Base-by-base conservation (phyloP, 2,113 vertebrate genomes). In the Sporophila hypoxantha region DNA sequence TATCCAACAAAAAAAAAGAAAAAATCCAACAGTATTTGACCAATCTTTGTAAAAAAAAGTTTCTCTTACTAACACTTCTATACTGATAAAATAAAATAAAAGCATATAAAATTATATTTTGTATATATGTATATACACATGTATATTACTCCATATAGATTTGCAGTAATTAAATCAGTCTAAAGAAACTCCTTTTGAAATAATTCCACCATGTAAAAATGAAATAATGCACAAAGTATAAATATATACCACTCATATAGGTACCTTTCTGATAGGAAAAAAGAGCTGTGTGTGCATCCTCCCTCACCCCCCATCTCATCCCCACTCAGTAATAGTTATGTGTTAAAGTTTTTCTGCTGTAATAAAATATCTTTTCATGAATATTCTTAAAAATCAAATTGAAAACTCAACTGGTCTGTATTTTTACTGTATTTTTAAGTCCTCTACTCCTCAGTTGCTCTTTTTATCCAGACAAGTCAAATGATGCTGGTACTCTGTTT, bases 241-340 rank as follows among this genome's bases (percentile, higher is more conserved):
- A 90, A 91, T 80, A 93, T 44, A 74, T 70, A 70, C 17, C 49
- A 59, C 22, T 55, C 68, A 57, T 36, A 77, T 47, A 37, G 16
- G 6, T 61, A 61, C 53, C 4, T 67, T 85, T 85, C 44, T 56
- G 23, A 49, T 67, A n/a, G 42, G 17, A n/a, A 73, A 65, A 82
- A 78, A 47, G 13, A 18, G 6, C 15, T 79, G 8, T 6, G 14
- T 42, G 32, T 67, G 22, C 26, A 21, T 27, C n/a, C 18, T 75
- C 7, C 17, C 11, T 34, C 26, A 42, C 3, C 2, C 4, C 10
- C 13, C 12, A 53, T 19, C 5, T 23, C 7, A 34, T 1, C 5
- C 17, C 46, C 44, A 8, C 10, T 3, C 39, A 44, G 10, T 64
- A 77, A 82, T 1, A 87, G 41, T 20, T 68, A 59, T 6, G 8